Base-by-base conservation (phyloP, 2,113 vertebrate species). In the Alethe castanea region DNA sequence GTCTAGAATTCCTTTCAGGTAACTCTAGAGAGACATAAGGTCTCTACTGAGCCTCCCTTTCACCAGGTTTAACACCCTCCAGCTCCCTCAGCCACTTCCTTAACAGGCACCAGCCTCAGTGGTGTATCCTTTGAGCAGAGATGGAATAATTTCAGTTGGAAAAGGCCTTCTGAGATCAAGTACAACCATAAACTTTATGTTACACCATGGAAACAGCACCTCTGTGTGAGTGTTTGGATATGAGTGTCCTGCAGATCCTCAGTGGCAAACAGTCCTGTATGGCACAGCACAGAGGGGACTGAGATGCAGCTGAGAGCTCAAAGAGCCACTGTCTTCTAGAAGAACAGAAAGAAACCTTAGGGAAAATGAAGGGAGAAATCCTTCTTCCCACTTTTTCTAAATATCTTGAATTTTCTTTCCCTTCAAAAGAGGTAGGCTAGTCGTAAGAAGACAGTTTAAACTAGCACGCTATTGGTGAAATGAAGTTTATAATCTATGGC, bases 211-310 rank as follows among this genome's bases (percentile, higher is more conserved):
- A 33, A 90, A 33, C 9, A 57, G 17, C 15, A 15, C 2, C 18
- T 45, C 1, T 0, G 0, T 53, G 19, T 24, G 29, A 7, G 7
- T 69, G 26, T 66, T 64, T 62, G 44, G 19, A 19, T 50, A 11
- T 1, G 6, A 16, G 11, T 29, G 10, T 73, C 26, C 50, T 84
- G 48, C 20, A 47, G 23, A 33, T 38, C 64, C 64, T 52, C 40
- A 11, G 44, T 3, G 31, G 5, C 26, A 57, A 15, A 3, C 15
- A 57, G 25, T 31, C 13, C 54, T 19, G 8, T 2, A 5, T 29
- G 48, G 29, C 29, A 47, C 2, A 6, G 19, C 23, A 26, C 4
- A 8, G 14, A 2, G 1, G n/a, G 9, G 36, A 12, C 16, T 24
- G 20, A 45, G 17, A 15, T 13, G 18, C 48, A 83, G 19, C 9